Conservation (phyloP, 2,888 invertebrate genomes). For the Linnaemya tessellans region DNA sequence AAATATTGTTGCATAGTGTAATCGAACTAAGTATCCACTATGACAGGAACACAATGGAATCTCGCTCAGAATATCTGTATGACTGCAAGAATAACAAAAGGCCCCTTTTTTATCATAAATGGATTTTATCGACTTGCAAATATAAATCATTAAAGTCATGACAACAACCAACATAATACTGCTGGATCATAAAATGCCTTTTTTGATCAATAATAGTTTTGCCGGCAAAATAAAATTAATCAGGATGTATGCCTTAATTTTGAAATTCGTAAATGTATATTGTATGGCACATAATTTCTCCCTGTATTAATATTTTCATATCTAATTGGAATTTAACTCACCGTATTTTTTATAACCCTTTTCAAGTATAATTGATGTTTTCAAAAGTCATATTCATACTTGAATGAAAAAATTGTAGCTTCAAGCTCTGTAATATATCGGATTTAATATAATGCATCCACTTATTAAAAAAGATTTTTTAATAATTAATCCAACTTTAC, state of each 20-base stretch:
- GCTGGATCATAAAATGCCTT: conserved; percentile 46
- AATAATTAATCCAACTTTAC: background rate
- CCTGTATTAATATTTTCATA: too few species aligned
- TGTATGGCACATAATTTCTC: too few species aligned
- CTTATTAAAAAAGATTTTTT: background rate
- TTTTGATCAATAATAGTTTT: conserved; percentile 31
- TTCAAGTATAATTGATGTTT: background rate
- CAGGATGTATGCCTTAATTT: background rate
- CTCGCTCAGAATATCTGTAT: background rate
- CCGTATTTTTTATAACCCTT: too few species aligned
- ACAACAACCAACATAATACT: background rate
- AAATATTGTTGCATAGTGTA: background rate
- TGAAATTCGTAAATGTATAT: too few species aligned
- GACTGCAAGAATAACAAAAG: background rate
- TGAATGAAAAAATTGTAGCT: background rate
- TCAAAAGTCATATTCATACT: background rate
- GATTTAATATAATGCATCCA: background rate
- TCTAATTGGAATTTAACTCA: too few species aligned
- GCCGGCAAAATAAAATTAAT: conserved; percentile 9
- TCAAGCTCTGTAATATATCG: background rate
- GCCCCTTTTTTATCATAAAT: background rate
- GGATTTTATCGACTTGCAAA: background rate
- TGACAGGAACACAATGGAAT: background rate
- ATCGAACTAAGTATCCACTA: background rate
- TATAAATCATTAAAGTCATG: conserved; percentile 27